Conservation (phyloP, 2,888 invertebrate genomes). For the Torymus tubicola region DNA sequence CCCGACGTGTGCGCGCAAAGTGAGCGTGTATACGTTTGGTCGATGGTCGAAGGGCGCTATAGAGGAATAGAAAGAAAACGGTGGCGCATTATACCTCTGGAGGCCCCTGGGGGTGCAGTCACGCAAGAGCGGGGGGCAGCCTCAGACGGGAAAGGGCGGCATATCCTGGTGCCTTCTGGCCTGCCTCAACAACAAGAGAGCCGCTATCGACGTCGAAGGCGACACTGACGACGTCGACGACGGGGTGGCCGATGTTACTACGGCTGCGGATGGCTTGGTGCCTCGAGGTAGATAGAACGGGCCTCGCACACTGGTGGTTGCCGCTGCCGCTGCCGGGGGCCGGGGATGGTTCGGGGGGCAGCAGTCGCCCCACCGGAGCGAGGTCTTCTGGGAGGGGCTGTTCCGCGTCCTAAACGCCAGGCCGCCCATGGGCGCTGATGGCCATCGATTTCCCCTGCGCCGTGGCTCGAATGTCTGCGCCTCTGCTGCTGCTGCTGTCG, state of each 20-base stretch:
- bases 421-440: constrained; percentile 91
- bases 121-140: constrained; percentile 76
- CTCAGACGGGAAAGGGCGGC: constrained; percentile 74
- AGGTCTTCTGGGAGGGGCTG: constrained; percentile 97
- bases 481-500: constrained; percentile 61
- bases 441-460: constrained; percentile 74
- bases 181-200: constrained; percentile 66
- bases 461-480: constrained; percentile 63
- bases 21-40: too few species aligned
- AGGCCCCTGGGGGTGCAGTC: constrained; percentile 75
- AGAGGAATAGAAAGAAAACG: neutral
- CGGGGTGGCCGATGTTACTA: too few species aligned
- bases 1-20: too few species aligned
- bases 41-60: neutral
- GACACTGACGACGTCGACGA: too few species aligned
- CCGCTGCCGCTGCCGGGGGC: constrained; percentile 63
- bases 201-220: constrained; percentile 15
- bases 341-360: constrained; percentile 78
- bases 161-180: constrained; percentile 70
- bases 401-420: constrained; percentile 97
- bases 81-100: constrained; percentile 68
- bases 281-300: constrained; percentile 20
- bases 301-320: constrained; percentile 23
- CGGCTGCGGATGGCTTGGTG: neutral
- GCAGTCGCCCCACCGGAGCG: constrained; percentile 97